Conservation (phyloP, 1,140 invertebrate genomes). For the Pollicipes pollicipes region DNA sequence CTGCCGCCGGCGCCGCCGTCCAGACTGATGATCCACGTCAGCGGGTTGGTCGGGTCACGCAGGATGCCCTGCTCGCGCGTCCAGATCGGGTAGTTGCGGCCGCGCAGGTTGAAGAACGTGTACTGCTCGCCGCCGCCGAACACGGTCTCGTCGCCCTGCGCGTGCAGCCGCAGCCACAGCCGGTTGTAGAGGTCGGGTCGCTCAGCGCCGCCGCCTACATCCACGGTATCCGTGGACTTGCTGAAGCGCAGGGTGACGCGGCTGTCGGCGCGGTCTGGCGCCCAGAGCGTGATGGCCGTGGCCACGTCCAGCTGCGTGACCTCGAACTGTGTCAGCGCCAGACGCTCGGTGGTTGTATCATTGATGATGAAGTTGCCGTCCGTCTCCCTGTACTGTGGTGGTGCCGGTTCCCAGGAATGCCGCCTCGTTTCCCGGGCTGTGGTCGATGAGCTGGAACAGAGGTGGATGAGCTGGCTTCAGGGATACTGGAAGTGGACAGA, state of each 20-base stretch:
- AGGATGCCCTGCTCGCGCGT: constrained; percentile 24
- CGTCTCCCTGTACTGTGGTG: neutral
- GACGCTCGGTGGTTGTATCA: neutral
- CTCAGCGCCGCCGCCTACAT: neutral
- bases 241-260: neutral
- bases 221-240: neutral
- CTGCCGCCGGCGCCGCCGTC: constrained; percentile 23
- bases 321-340: neutral
- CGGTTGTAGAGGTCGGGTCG: constrained; percentile 10
- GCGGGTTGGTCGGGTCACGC: constrained; percentile 1
- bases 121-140: constrained; percentile 26
- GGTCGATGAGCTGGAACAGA: neutral
- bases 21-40: constrained; percentile 12
- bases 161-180: constrained; percentile 14
- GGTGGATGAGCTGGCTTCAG: neutral
- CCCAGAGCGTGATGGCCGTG: neutral
- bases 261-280: neutral
- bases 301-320: neutral
- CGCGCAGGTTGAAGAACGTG: constrained; percentile 24
- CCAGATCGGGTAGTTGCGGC: constrained; percentile 24
- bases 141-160: constrained; percentile 19
- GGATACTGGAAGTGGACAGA: too few relatives aligned
- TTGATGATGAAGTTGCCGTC: neutral
- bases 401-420: constrained; percentile 8
- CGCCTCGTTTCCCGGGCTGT: neutral